Percentiles rank a stretch among this genome's conserved stretches.
Evolutionary conservation across 2,888 invertebrate genomes (phyloP).

Genomic region (Phengaris alcon): DNA sequence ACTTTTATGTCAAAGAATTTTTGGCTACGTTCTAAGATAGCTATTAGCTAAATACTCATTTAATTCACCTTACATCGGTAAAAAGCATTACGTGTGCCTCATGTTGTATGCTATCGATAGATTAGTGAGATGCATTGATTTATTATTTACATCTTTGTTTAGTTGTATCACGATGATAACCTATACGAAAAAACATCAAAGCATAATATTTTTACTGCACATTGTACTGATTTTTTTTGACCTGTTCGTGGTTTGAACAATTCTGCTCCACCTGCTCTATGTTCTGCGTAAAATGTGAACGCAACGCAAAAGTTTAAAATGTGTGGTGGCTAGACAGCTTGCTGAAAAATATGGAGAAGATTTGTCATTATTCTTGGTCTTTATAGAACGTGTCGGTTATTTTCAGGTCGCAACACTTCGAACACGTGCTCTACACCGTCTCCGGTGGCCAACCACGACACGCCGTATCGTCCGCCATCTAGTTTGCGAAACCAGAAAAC

Average conservation of each 20-base stretch:
- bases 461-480: constrained; percentile 74
- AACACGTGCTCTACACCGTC: constrained; percentile 67
- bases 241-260: neutral
- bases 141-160: neutral
- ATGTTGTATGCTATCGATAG: constrained; percentile 11
- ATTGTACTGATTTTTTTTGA: neutral
- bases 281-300: neutral
- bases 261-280: neutral
- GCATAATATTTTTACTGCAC: neutral
- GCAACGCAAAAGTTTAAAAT: neutral
- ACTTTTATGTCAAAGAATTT: neutral
- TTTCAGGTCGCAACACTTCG: constrained; percentile 74
- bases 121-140: constrained; percentile 1
- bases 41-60: neutral
- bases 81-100: neutral
- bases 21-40: neutral
- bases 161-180: neutral
- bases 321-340: neutral
- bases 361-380: neutral
- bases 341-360: neutral
- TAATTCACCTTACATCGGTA: neutral
- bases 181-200: neutral
- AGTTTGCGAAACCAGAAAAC: constrained; percentile 71
- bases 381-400: neutral
- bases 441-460: constrained; percentile 71